Conservation (phyloP, 2,797 vertebrate species). For the Pitangus sulphuratus region DNA sequence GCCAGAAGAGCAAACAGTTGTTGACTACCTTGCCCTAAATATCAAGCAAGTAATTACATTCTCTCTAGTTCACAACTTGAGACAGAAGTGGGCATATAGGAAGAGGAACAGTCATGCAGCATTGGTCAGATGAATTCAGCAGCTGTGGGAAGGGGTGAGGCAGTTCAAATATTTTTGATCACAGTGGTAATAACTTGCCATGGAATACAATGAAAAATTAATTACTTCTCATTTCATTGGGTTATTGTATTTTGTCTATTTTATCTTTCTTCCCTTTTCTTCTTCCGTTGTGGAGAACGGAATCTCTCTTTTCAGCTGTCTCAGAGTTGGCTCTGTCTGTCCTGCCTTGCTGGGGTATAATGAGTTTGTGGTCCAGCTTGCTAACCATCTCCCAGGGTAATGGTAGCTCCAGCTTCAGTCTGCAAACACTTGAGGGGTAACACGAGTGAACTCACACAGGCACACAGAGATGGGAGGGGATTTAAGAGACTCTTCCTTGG, state of each 20-base stretch:
- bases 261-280: not conserved
- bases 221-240: not conserved
- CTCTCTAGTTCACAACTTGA: not conserved
- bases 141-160: not conserved
- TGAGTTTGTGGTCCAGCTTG: not conserved
- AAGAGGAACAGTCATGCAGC: not conserved
- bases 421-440: not conserved
- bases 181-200: not conserved
- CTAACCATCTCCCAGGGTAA: not conserved
- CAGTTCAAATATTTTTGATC: not conserved
- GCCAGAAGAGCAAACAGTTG: not conserved
- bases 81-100: not conserved
- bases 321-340: not conserved
- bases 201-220: not conserved
- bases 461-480: not conserved
- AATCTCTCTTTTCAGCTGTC: not conserved
- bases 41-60: not conserved
- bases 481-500: not conserved
- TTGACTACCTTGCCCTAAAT: not conserved
- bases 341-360: accelerated
- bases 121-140: not conserved
- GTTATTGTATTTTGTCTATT: not conserved
- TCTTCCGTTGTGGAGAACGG: not conserved
- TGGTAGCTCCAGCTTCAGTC: not conserved
- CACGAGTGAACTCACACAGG: not conserved